Evolutionary conservation across 2,888 invertebrate genomes (phyloP).

Genomic region (Cloeon dipterum): DNA sequence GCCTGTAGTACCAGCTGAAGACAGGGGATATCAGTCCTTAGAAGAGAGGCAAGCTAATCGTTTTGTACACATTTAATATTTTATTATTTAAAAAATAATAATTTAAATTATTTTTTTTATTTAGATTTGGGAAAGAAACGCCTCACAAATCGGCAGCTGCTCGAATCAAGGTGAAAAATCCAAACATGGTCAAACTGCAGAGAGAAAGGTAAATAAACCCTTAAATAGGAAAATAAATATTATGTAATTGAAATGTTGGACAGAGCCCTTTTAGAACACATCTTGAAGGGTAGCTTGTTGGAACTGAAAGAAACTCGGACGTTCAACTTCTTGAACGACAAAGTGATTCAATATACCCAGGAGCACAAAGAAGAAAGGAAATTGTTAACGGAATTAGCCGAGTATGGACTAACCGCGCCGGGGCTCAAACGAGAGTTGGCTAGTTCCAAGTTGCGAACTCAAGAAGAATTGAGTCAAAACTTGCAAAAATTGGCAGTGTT

Average conservation of each 20-base stretch:
- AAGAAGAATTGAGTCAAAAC: background rate
- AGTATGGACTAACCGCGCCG: background rate
- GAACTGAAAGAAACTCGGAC: background rate
- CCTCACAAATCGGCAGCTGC: background rate
- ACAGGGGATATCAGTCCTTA: background rate
- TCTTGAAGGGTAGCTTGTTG: background rate
- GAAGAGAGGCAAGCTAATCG: background rate
- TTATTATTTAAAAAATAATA: too few species aligned
- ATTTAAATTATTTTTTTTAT: too few species aligned
- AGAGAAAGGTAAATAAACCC: background rate
- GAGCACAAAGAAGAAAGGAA: constrained; percentile 1
- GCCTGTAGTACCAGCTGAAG: background rate
- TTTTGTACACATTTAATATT: too few species aligned
- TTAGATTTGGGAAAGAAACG: background rate
- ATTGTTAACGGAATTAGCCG: background rate
- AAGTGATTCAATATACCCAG: background rate
- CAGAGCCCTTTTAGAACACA: background rate
- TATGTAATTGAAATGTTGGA: too few species aligned
- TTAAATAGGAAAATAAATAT: too few species aligned
- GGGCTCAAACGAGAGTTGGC: background rate
- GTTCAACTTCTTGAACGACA: background rate
- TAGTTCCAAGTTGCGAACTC: background rate
- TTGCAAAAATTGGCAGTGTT: background rate
- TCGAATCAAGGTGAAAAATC: background rate
- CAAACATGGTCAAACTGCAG: background rate